Conservation (phyloP, 2,113 vertebrate species). For the Plectropomus leopardus region DNA sequence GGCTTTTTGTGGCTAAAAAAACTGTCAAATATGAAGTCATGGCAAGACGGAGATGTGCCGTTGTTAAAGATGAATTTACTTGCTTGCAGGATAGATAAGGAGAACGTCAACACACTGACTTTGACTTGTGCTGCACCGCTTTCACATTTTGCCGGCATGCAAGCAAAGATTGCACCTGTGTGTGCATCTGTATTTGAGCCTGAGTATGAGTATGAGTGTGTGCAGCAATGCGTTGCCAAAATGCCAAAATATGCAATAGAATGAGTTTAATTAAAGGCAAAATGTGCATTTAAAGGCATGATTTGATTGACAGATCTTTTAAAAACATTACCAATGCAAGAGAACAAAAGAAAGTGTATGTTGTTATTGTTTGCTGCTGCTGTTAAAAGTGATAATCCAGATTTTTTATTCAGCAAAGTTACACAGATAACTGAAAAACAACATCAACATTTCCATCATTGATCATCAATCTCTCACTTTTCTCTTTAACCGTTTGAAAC, state of each 20-base stretch:
- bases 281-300: background rate
- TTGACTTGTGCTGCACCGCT: background rate
- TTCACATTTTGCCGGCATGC: background rate
- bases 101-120: conserved; percentile 3
- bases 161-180: background rate
- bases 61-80: conserved; percentile 15
- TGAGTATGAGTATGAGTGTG: background rate
- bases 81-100: background rate
- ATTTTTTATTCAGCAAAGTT: background rate
- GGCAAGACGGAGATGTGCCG: background rate
- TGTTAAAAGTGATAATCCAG: background rate
- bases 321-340: too few species aligned
- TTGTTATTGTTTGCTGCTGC: background rate
- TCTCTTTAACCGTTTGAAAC: background rate
- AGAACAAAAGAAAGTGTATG: background rate
- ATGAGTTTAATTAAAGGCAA: background rate
- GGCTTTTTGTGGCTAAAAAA: conserved; percentile 21
- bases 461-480: background rate
- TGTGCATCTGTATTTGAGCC: background rate
- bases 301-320: background rate
- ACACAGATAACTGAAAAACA: too few species aligned
- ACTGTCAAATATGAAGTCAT: background rate
- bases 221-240: background rate
- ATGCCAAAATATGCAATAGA: background rate
- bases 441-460: background rate